Percentiles rank a stretch among this genome's conserved stretches.
Conservation (phyloP, 2,113 vertebrate genomes). For the Guaruba guarouba region DNA sequence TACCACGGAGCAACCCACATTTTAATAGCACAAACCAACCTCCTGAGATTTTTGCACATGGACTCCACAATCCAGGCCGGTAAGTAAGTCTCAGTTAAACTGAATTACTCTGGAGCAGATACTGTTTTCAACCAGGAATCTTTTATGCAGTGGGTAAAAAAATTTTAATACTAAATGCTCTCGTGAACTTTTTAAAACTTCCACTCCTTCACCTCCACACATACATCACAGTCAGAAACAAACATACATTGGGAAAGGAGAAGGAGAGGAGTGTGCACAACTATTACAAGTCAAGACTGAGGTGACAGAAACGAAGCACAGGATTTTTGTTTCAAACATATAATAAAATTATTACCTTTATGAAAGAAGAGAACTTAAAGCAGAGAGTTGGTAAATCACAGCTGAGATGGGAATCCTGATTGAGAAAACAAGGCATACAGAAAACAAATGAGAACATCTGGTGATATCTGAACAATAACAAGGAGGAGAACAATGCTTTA, state of each 20-base stretch:
- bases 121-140: not conserved
- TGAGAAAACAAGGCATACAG: not conserved
- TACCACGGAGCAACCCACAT: conserved; percentile 93
- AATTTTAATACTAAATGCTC: not conserved
- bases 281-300: not conserved
- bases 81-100: conserved; percentile 65
- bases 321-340: not conserved
- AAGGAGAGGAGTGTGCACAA: not conserved
- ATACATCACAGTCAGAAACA: not conserved
- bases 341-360: not conserved
- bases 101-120: not conserved
- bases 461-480: conserved; percentile 55
- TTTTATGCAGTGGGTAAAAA: not conserved
- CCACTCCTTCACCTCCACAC: not conserved
- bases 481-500: conserved; percentile 37
- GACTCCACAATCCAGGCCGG: conserved; percentile 97
- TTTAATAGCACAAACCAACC: conserved; percentile 99
- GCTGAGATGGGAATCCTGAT: not conserved
- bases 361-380: not conserved
- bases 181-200: not conserved
- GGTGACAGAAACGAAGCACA: not conserved
- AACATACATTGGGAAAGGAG: not conserved
- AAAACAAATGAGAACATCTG: conserved; percentile 54
- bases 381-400: not conserved
- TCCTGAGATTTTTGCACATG: conserved; percentile 96